Conservation (phyloP, 2,113 vertebrate species). For the Cephalopholis sonnerati region DNA sequence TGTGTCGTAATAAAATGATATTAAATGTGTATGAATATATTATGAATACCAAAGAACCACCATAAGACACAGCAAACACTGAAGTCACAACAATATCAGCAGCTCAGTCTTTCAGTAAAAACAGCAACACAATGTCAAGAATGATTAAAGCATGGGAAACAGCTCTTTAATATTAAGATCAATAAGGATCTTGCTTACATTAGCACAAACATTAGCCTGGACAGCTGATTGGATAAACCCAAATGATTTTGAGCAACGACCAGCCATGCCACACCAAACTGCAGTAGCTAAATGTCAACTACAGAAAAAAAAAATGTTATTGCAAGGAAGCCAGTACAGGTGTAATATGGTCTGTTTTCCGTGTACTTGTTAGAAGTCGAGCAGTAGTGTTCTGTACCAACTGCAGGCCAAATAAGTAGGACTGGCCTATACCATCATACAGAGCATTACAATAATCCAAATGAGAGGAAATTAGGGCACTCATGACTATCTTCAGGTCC, state of each 20-base stretch:
- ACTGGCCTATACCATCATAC: too few species aligned
- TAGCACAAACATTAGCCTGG: neutral
- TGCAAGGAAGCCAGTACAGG: too few species aligned
- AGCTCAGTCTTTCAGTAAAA: conserved; percentile 8
- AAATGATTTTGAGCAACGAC: neutral
- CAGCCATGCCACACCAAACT: neutral
- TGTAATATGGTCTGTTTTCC: too few species aligned
- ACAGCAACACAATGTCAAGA: conserved; percentile 8
- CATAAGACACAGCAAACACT: conserved; percentile 16
- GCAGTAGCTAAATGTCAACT: conserved; percentile 29
- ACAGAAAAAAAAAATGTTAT: too few species aligned
- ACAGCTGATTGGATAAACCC: conserved; percentile 23
- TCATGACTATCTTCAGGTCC: too few species aligned
- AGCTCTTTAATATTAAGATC: conserved; percentile 14
- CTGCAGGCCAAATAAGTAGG: too few species aligned
- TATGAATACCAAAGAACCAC: neutral
- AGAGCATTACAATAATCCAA: too few species aligned
- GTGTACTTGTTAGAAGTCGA: too few species aligned
- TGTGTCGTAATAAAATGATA: conserved; percentile 1
- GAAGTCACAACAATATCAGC: conserved; percentile 3
- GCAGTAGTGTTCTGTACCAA: too few species aligned
- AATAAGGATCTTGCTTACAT: conserved; percentile 24
- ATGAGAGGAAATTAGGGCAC: too few species aligned
- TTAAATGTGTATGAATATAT: conserved; percentile 17
- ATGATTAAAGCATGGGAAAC: neutral